Evolutionary conservation across 2,113 vertebrate species (phyloP).

Genomic region (Paralichthys olivaceus): DNA sequence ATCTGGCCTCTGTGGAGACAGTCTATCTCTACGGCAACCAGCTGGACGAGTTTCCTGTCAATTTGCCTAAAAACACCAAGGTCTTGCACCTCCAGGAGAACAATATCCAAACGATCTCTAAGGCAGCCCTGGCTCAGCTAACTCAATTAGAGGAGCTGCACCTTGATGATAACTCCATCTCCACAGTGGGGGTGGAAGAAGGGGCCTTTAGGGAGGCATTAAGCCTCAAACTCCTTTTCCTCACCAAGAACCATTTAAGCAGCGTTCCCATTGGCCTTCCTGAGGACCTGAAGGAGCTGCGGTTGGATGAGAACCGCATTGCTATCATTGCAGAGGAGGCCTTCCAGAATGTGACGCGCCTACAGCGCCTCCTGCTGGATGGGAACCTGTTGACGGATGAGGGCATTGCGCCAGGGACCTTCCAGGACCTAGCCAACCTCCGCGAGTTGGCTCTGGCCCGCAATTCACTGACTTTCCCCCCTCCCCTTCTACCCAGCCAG

Average conservation of each 20-base stretch:
- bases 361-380: constrained; percentile 94
- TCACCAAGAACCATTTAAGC: constrained; percentile 98
- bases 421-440: constrained; percentile 91
- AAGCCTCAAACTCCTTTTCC: constrained; percentile 95
- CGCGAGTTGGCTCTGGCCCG: constrained; percentile 93
- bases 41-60: constrained; percentile 97
- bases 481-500: constrained; percentile 89
- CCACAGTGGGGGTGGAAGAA: constrained; percentile 96
- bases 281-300: constrained; percentile 90
- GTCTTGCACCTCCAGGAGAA: constrained; percentile 98
- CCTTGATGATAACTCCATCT: constrained; percentile 97
- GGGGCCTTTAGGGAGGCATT: constrained; percentile 94
- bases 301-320: constrained; percentile 96
- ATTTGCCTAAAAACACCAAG: constrained; percentile 93
- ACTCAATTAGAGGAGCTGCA: constrained; percentile 93
- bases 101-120: constrained; percentile 99
- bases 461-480: constrained; percentile 94
- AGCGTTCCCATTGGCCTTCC: constrained; percentile 96
- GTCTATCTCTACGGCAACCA: constrained; percentile 98
- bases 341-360: constrained; percentile 93
- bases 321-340: constrained; percentile 93
- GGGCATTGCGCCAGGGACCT: constrained; percentile 93
- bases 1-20: constrained; percentile 91
- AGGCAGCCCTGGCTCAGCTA: constrained; percentile 92
- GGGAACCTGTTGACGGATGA: constrained; percentile 96